Percentiles rank a stretch among this genome's conserved stretches.
phyloP scores from a whole-genome alignment of 2,888 invertebrate genomes.

The Mystacides longicornis region DNA sequence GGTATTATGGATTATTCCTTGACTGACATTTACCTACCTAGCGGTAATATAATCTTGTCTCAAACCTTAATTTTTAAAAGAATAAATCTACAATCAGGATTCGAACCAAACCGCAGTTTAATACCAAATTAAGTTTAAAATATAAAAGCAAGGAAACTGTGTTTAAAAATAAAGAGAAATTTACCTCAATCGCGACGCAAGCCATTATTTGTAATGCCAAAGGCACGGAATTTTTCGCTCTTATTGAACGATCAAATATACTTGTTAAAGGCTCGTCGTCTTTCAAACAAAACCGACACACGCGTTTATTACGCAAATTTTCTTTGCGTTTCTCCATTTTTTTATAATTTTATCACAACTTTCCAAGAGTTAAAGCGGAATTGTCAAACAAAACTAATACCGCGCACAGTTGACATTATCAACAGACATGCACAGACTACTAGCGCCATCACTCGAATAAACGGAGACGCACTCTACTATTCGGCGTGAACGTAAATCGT shows the following conservation, averaged over 20 bases:
- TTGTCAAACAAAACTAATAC: neutral
- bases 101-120: conserved; percentile 7
- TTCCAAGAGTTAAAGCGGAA: too few relatives aligned
- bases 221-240: conserved; percentile 54
- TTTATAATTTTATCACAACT: conserved; percentile 22
- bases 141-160: conserved; percentile 11
- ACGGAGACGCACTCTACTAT: conserved; percentile 1
- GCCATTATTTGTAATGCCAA: conserved; percentile 70
- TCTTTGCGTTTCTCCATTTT: conserved; percentile 56
- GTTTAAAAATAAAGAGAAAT: neutral
- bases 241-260: conserved; percentile 55
- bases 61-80: conserved; percentile 13
- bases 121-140: neutral
- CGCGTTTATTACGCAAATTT: conserved; percentile 53
- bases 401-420: too few relatives aligned
- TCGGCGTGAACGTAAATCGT: too few relatives aligned
- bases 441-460: neutral
- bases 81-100: conserved; percentile 12
- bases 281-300: conserved; percentile 69
- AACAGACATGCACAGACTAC: too few relatives aligned
- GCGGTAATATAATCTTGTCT: conserved; percentile 22
- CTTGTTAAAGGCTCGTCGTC: conserved; percentile 55
- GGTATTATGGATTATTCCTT: neutral
- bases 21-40: too few relatives aligned
- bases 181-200: conserved; percentile 71